Evolutionary conservation across 2,888 invertebrate species (phyloP).

Genomic region (Quadroppia sp.): DNA sequence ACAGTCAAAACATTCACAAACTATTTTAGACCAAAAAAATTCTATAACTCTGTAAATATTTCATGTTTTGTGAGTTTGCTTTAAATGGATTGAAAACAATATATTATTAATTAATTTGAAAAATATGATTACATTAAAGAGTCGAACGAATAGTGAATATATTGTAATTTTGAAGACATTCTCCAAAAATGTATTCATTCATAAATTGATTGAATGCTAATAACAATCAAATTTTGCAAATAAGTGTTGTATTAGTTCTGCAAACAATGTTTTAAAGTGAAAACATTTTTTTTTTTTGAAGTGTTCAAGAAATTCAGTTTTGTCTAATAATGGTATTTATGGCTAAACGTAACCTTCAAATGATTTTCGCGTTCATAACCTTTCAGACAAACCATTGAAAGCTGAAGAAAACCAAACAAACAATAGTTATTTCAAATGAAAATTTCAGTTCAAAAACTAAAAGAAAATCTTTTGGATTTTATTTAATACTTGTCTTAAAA

Average conservation of each 20-base stretch:
- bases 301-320: background rate
- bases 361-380: no score
- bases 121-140: background rate
- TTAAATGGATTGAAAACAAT: background rate
- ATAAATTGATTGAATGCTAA: background rate
- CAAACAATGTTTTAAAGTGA: background rate
- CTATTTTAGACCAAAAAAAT: background rate
- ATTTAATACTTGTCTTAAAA: no score
- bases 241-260: background rate
- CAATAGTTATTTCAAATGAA: no score
- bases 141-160: background rate
- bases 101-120: no score
- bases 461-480: no score
- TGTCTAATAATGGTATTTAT: background rate
- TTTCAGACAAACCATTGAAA: no score
- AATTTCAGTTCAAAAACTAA: no score
- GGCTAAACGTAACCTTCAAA: background rate
- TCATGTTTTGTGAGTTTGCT: background rate
- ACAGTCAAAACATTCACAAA: conserved; percentile 14
- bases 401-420: no score
- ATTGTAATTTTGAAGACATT: background rate
- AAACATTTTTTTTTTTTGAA: conserved; percentile 3
- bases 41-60: background rate
- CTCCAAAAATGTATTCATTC: background rate
- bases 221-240: background rate